phyloP scores from a whole-genome alignment of 2,797 vertebrate genomes.

The Lerista edwardsae region DNA sequence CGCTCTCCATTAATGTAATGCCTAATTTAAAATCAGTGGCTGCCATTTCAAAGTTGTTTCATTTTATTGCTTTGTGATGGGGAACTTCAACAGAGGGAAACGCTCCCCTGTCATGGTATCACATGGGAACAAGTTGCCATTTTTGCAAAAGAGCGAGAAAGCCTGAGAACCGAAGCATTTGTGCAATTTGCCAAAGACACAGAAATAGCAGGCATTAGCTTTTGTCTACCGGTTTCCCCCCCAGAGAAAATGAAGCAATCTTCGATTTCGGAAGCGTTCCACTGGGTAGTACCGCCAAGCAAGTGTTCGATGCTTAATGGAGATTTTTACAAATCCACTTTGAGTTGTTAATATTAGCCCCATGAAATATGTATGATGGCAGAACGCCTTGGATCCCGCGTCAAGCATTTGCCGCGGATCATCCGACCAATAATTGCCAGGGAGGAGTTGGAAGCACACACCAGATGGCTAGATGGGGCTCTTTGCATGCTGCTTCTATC shows the following conservation, averaged over 20 bases:
- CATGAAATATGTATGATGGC: conserved; percentile 18
- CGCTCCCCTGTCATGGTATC: not conserved
- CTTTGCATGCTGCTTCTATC: not conserved
- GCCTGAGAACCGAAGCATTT: conserved; percentile 5
- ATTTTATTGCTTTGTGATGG: conserved; percentile 21
- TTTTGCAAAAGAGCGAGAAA: conserved; percentile 1
- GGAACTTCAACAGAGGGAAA: conserved; percentile 30
- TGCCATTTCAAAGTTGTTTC: conserved; percentile 26
- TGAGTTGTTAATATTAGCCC: conserved; percentile 17
- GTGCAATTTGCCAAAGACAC: conserved; percentile 22
- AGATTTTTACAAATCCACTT: conserved; percentile 23
- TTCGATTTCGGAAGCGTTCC: not conserved
- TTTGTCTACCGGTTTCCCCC: not conserved
- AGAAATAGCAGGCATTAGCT: conserved; percentile 14
- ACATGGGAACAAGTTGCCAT: conserved; percentile 23
- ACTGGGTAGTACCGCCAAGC: not conserved
- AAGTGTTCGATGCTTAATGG: conserved; percentile 15
- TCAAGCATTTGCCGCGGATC: conserved; percentile 15
- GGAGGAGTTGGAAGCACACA: not conserved
- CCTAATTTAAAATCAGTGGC: not conserved
- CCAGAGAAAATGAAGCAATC: not conserved
- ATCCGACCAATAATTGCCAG: conserved; percentile 12
- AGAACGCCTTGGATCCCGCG: conserved; percentile 13
- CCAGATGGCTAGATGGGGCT: not conserved
- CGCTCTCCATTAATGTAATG: not conserved